Conservation (phyloP, 2,113 vertebrate species). For the Cettia cetti region DNA sequence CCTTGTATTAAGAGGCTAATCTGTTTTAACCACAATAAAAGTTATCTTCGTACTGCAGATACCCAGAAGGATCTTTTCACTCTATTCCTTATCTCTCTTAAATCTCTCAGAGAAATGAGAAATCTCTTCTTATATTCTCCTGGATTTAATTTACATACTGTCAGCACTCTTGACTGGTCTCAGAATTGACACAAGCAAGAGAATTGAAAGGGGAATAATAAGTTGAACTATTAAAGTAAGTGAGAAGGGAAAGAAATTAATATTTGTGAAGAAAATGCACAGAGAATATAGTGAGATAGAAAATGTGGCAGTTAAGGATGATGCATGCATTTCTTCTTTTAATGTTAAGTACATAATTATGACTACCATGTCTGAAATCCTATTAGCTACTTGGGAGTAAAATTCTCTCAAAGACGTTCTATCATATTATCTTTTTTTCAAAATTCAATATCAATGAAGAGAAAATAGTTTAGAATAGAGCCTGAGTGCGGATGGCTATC, state of each 20-base stretch:
- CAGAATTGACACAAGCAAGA: conserved; percentile 20
- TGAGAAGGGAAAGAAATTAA: not conserved
- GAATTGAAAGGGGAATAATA: conserved; percentile 48
- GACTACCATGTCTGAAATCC: not conserved
- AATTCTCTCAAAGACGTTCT: not conserved
- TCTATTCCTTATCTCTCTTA: conserved; percentile 48
- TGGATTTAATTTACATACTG: conserved; percentile 52
- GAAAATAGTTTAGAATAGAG: not conserved
- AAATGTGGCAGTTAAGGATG: not conserved
- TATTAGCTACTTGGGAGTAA: not conserved
- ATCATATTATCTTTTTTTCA: not conserved
- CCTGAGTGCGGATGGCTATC: not conserved
- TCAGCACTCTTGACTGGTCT: conserved; percentile 3
- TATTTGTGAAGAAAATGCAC: not conserved
- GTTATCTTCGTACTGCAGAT: conserved; percentile 35
- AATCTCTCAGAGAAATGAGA: conserved; percentile 51
- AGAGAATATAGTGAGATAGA: not conserved
- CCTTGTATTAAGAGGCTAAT: conserved; percentile 60
- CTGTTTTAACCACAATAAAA: conserved; percentile 59
- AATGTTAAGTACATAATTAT: not conserved
- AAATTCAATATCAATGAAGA: not conserved
- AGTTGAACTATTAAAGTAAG: not conserved
- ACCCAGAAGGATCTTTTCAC: conserved; percentile 51
- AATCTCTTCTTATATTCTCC: conserved; percentile 25
- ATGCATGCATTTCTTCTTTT: not conserved